Base-by-base conservation (phyloP, 2,113 vertebrate species). In the Centrocercus urophasianus region DNA sequence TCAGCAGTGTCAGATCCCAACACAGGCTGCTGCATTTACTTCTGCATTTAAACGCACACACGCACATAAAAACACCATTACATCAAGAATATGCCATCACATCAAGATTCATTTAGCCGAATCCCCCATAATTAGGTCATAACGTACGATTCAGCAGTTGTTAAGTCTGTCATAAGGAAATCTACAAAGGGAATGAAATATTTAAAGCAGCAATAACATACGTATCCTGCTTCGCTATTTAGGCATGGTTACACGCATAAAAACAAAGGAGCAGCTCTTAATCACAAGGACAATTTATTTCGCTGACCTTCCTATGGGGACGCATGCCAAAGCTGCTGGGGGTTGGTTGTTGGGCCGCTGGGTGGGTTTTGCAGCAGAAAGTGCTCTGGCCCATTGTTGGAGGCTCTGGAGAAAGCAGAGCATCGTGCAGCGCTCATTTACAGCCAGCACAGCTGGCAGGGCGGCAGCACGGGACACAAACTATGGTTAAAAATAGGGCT, bases 281-380 rank as follows among this genome's bases (percentile, higher is more conserved):
- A 96, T 95, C 94, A 95, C 85, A 81, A 92, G 94, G 92, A 93
- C 71, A 91, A 86, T 95, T 95, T 95, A 85, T 93, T 95, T 91
- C 61, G 54, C 82, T 86, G 91, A 91, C 90, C 88, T 94, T 92
- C 89, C 91, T 59, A 47, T 89, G 76, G 90, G 97, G 91, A 95
- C 83, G 47, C 48, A 56, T 79, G 93, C 89, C 95, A 96, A 86
- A 61, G 13, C 57, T 22, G 18, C 69, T 67, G 74, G 59, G 89
- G 94, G 72, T 18, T 85, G 83, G n/a, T 86, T 83, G 80, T 67
- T 43, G 56, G 57, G 69, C 36, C 75, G 73, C 83, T 71, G 10
- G 71, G 78, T 86, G 88, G 90, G 60, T 54, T 94, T 74, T 67
- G 64, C 83, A 73, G 90, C 60, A 83, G 83, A 93, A 57, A 86